Conservation (phyloP, 1,140 invertebrate genomes). For the Temnothorax curvispinosus region DNA sequence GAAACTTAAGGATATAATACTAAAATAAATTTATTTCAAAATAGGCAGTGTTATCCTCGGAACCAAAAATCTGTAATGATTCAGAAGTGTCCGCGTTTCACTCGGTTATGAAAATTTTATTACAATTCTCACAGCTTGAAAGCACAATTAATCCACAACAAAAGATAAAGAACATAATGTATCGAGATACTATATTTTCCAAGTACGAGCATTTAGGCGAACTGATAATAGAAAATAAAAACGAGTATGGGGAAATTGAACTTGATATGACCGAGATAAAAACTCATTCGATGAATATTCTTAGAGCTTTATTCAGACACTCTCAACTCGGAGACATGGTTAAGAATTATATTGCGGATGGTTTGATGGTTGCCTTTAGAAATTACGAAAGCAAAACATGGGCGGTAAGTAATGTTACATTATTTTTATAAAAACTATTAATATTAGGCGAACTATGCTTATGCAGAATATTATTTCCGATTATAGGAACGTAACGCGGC, state of each 20-base stretch:
- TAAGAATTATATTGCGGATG: constrained; percentile 90
- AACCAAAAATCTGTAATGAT: constrained; percentile 81
- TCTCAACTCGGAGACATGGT: constrained; percentile 91
- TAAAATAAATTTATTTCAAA: constrained; percentile 49
- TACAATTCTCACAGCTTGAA: constrained; percentile 77
- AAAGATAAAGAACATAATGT: constrained; percentile 71
- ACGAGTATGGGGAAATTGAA: constrained; percentile 34
- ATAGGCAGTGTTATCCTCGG: constrained; percentile 91
- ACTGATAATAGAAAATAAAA: constrained; percentile 52
- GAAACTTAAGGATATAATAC: neutral
- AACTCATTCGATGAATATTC: constrained; percentile 94
- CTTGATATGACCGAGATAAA: constrained; percentile 85
- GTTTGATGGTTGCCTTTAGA: constrained; percentile 90
- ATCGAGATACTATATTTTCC: constrained; percentile 73
- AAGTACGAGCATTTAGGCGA: constrained; percentile 54
- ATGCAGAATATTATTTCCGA: constrained; percentile 40
- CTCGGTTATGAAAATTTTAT: constrained; percentile 86
- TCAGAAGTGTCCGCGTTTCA: constrained; percentile 87
- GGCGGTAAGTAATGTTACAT: constrained; percentile 88
- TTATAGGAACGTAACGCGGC: constrained; percentile 93
- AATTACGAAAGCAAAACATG: constrained; percentile 92
- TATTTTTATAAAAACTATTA: constrained; percentile 34
- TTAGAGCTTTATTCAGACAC: constrained; percentile 93
- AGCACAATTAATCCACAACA: constrained; percentile 64
- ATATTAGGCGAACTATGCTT: constrained; percentile 15